Evolutionary conservation across 2,888 invertebrate genomes (phyloP), one percentile per base, ranked within the genome.

Genomic region (Ornithoptera priamus): DNA sequence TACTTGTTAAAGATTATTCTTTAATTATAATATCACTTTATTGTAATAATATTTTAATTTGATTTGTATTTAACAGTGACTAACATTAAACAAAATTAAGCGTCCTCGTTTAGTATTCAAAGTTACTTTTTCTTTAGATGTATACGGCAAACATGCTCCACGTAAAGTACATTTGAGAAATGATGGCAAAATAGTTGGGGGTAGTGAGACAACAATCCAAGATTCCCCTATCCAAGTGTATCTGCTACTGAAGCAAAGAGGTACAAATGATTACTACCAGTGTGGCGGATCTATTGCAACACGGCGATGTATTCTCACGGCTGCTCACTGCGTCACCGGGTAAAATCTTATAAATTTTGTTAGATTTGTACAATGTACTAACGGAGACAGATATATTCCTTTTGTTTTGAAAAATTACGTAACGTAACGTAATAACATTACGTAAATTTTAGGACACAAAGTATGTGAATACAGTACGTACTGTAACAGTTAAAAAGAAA

Each of bases 251-350:
- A 74, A 74, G 8, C 76, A 77, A 66, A 78, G 79, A 61, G 87
- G 86, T 0, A 71, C 42, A 0, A 63, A 39, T 17, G 74, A 79
- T 4, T 80, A 84, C 72, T 91, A 81, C 68, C 85, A 86, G 63
- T 93, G 93, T 73, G 93, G 93, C 15, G 93, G 93, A 0, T 89
- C 91, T 1, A 90, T 93, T 67, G 79, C 93, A 58, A 89, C 79
- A 69, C 56, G 67, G 1, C 74, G 74, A n/a, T 81, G 82, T 69
- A 77, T 93, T 10, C 73, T 93, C 18, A 92, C 93, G 0, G 93
- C 93, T 15, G 93, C 93, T 5, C 93, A 93, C 78, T 93, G 93
- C 72, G 73, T 93, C 1, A 71, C 72, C 4, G 82, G 85, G 93
- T 93, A 85, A 74, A 74, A 7, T 12, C n/a, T 17, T 62, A 46